These are phyloP conservation scores for Luffia ferchaultella DNA, from an alignment of 2,888 invertebrate species.

Conservation along the genomic window DNA sequence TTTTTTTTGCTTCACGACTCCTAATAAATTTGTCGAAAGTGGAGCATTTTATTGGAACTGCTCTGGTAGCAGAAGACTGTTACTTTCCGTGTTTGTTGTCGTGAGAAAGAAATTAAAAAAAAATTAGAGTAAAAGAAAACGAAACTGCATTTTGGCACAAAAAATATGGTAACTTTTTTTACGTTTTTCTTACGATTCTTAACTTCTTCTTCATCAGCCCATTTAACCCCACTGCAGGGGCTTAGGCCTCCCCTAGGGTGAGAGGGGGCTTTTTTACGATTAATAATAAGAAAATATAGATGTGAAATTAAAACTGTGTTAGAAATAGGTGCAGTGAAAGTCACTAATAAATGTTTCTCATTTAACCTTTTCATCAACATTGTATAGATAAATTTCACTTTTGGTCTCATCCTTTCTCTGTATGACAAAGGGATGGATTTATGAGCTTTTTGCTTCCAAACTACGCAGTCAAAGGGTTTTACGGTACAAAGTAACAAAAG, in stretches of 20 bases:
- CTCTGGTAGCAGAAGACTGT: constrained; percentile 58
- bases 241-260: too few relatives aligned
- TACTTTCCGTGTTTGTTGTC: constrained; percentile 43
- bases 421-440: constrained; percentile 31
- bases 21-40: constrained; percentile 57
- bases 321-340: constrained; percentile 37
- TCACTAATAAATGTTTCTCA: constrained; percentile 27
- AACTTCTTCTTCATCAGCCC: too few relatives aligned
- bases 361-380: constrained; percentile 22
- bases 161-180: too few relatives aligned
- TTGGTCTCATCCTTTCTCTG: constrained; percentile 51
- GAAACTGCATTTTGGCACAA: too few relatives aligned
- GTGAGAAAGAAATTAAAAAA: constrained; percentile 22
- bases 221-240: too few relatives aligned
- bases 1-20: constrained; percentile 17
- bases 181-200: too few relatives aligned
- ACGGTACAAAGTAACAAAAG: constrained; percentile 21
- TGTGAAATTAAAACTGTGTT: not conserved
- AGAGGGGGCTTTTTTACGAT: not conserved
- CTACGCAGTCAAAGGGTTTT: constrained; percentile 22
- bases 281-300: not conserved
- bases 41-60: constrained; percentile 56
- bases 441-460: constrained; percentile 23
- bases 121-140: too few relatives aligned
- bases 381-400: constrained; percentile 54